Evolutionary conservation across 2,797 vertebrate genomes (phyloP), one percentile per base, ranked within the genome.

Genomic region (Hydrocynus forskahlii): DNA sequence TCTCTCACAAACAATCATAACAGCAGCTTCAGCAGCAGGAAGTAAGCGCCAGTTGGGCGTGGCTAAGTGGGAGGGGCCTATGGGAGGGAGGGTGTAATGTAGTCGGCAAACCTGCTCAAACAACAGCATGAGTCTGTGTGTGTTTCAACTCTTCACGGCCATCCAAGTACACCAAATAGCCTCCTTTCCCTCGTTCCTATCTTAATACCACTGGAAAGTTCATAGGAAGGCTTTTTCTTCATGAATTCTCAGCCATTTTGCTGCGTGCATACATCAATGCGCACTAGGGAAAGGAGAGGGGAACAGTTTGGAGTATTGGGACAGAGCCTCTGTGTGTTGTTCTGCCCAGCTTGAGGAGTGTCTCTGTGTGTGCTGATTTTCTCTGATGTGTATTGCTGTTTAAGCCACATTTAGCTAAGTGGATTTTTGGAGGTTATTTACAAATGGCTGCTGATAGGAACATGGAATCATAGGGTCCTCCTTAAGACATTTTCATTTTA

Each of bases 1-100:
- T 96, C 97, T 95, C 96, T 98, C 90, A 96, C 98, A 97, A 98
- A 98, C 97, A 99, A 96, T 98, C 98, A 98, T 97, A 98, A 96
- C 96, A 97, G 96, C 96, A 97, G 96, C 97, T 98, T 98, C 97
- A 97, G 96, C 97, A 96, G 96, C 96, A 96, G 97, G 97, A 99
- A 98, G 98, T 99, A 99, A 99, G 98, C 94, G 94, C 90, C 90
- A 91, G 48, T 67, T 83, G 80, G 91, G 86, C 81, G 85, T 86
- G 84, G 38, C 62, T 71, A 86, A 80, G 81, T 50, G 87, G 87
- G 87, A 23, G 71, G 78, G 86, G 69, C 70, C 83, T 77, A 17
- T 83, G 85, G 78, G 73, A 55, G 66, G 84, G 67, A 9, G 79
- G 67, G 52, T 57, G 14, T 63, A 23, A 25, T 48, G 10, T 71